Base-by-base conservation (phyloP, 2,797 vertebrate species). In the Heterohyrax brucei region DNA sequence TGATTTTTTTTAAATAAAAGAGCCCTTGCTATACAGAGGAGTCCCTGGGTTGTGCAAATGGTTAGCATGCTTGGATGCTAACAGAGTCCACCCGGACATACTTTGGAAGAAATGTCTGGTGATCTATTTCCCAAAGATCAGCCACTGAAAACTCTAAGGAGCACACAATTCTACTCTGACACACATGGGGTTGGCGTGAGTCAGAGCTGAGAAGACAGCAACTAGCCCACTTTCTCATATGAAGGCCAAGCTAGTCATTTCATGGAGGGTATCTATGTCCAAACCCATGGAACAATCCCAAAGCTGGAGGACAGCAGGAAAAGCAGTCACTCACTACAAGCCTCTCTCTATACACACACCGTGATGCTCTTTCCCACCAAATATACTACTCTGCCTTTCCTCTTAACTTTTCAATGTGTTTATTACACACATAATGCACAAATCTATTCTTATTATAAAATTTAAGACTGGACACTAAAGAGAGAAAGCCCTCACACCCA, bases 301-400 rank as follows among this genome's bases (percentile, higher is more conserved):
- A 0, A 13, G 44, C 22, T 18, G 1, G 19, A 33, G 2, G 3
- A 48, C 10, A n/a, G 48, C 14, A 24, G 62, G 44, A 59, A 46
- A 56, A 56, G 46, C 53, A 44, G 81, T 28, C 0, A 2, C 33
- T 33, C 39, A 13, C 33, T 2, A 6, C 80, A 56, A 39, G 9
- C 18, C 28, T 39, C 53, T 30, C n/a, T 26, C n/a, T 0, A 33
- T 3, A 24, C 48, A 59, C 72, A 61, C 1, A 18, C 12, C 70
- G 39, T 4, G 28, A 44, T 10, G 26, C 70, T 70, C 13, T 82
- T 46, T 14, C 33, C 48, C 59, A 30, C 44, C 2, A 46, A n/a
- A 85, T 46, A 46, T 30, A 0, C 48, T 59, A 24, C 46, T 8
- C 48, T 26, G 26, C 44, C 80, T 18, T 44, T 28, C 75, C 56